Evolutionary conservation across 1,140 invertebrate genomes (phyloP).

Genomic region (Psix sp.): DNA sequence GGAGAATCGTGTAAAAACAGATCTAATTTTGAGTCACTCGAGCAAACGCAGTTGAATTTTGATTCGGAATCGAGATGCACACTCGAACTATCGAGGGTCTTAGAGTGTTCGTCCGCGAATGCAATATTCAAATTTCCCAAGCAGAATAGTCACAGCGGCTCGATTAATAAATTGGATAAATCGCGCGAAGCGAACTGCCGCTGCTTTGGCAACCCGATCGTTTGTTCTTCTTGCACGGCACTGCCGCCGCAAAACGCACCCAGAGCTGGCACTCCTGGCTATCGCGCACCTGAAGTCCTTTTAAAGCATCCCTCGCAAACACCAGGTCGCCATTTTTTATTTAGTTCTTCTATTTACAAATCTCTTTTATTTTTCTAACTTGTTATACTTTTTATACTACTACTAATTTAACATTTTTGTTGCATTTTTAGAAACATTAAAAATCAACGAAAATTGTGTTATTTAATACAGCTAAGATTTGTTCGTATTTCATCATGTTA

Average conservation of each 20-base stretch:
- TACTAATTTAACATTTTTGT: slow-evolving; percentile 56
- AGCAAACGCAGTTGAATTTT: too few species aligned
- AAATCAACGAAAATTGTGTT: too few species aligned
- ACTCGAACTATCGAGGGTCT: too few species aligned
- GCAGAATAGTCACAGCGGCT: slow-evolving; percentile 65
- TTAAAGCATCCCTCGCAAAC: slow-evolving; percentile 86
- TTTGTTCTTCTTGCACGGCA: slow-evolving; percentile 81
- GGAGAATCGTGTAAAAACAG: too few species aligned
- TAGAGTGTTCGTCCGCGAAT: not conserved
- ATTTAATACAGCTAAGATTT: too few species aligned
- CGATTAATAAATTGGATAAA: slow-evolving; percentile 59
- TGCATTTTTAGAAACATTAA: too few species aligned
- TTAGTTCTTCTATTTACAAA: not conserved
- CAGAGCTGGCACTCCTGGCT: slow-evolving; percentile 93
- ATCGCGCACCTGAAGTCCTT: slow-evolving; percentile 91
- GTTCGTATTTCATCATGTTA: too few species aligned
- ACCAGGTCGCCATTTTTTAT: slow-evolving; percentile 77
- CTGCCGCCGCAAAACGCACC: slow-evolving; percentile 82
- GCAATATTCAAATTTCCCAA: slow-evolving; percentile 39
- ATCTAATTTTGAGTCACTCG: too few species aligned
- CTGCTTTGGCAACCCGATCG: slow-evolving; percentile 81
- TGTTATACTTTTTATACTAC: not conserved
- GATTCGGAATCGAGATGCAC: too few species aligned
- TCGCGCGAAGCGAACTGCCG: slow-evolving; percentile 73
- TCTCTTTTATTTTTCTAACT: too few species aligned